phyloP scores from a whole-genome alignment of 2,797 vertebrate species.

The Mormyrops attenuatus region DNA sequence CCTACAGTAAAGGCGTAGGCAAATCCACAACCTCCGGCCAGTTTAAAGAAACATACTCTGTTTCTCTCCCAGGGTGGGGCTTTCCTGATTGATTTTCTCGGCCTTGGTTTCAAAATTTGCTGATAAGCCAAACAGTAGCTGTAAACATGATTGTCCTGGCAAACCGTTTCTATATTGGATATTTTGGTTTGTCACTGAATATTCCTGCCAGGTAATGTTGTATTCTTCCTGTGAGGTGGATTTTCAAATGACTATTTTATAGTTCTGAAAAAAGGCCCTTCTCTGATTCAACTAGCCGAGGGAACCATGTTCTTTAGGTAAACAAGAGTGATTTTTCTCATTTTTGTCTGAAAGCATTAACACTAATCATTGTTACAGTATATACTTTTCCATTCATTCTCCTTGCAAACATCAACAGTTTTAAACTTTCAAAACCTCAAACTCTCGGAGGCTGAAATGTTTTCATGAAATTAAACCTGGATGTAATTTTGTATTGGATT shows the following conservation, averaged over 20 bases:
- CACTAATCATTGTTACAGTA: background rate
- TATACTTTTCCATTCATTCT: background rate
- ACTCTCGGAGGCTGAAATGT: background rate
- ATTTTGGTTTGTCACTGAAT: conserved; percentile 11
- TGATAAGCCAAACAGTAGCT: conserved; percentile 7
- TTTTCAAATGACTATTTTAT: background rate
- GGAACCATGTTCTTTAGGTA: background rate
- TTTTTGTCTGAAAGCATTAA: background rate
- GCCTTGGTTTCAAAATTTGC: conserved; percentile 4
- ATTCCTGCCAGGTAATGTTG: background rate
- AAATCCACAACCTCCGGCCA: background rate
- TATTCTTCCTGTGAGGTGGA: background rate
- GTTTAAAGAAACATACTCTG: conserved; percentile 1
- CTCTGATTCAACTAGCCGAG: background rate
- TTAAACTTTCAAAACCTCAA: background rate
- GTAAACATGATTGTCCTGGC: background rate
- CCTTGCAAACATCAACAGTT: background rate
- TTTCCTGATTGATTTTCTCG: conserved; percentile 10
- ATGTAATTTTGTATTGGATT: background rate
- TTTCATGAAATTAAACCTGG: background rate
- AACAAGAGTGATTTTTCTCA: conserved; percentile 1
- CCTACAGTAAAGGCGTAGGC: background rate
- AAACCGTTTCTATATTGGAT: background rate
- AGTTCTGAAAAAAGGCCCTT: conserved; percentile 6
- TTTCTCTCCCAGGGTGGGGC: background rate